Evolutionary conservation across 2,113 vertebrate species (phyloP).

Genomic region (Ailurus styani): DNA sequence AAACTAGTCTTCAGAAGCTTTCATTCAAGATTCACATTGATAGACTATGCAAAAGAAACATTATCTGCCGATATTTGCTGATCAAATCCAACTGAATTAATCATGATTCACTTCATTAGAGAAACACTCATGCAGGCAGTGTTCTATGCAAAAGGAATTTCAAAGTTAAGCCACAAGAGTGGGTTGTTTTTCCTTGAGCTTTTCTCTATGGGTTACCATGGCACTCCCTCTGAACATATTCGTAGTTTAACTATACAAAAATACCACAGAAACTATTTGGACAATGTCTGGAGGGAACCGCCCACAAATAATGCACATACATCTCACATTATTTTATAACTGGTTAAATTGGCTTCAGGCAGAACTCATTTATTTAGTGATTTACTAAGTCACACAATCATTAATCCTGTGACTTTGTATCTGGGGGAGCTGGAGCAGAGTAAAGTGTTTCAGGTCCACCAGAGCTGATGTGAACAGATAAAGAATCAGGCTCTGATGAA

Average conservation of each 20-base stretch:
- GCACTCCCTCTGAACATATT: slow-evolving; percentile 42
- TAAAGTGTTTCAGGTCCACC: background rate
- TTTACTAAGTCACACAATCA: background rate
- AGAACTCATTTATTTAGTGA: background rate
- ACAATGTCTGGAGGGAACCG: slow-evolving; percentile 20
- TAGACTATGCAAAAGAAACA: background rate
- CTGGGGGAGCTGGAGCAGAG: background rate
- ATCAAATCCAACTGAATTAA: background rate
- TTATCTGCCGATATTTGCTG: background rate
- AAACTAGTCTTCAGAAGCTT: background rate
- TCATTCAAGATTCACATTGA: background rate
- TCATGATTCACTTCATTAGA: background rate
- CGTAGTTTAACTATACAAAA: slow-evolving; percentile 59
- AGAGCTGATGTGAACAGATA: background rate
- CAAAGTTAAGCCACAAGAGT: slow-evolving; percentile 3
- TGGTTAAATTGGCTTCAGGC: slow-evolving; percentile 11
- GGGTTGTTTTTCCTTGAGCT: slow-evolving; percentile 17
- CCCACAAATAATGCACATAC: slow-evolving; percentile 40
- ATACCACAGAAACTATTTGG: slow-evolving; percentile 47
- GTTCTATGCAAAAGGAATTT: slow-evolving; percentile 7
- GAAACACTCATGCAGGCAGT: background rate
- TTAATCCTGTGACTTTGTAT: background rate
- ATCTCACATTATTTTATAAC: slow-evolving; percentile 16
- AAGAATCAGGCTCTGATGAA: background rate
- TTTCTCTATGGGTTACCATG: slow-evolving; percentile 59